A percentile compares a stretch with the other conserved stretches of the same genome.
Conservation (phyloP, 2,113 vertebrate genomes). For the Xyrauchen texanus region DNA sequence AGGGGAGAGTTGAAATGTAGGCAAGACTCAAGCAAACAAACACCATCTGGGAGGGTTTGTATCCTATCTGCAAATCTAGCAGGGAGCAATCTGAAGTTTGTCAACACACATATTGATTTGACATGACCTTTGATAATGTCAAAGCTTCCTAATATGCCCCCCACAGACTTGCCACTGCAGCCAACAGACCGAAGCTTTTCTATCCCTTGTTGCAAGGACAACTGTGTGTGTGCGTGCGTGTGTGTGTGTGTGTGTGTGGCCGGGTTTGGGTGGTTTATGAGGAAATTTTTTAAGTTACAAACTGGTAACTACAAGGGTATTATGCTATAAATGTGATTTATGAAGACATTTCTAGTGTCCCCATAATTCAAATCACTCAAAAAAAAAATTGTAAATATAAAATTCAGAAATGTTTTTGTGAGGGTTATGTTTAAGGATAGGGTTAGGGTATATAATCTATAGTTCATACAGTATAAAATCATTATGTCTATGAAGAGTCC, state of each 20-base stretch:
- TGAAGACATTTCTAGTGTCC: too few relatives aligned
- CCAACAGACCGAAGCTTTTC: neutral
- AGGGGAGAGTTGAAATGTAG: neutral
- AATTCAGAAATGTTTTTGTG: too few relatives aligned
- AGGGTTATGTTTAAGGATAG: too few relatives aligned
- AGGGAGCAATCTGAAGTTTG: slow-evolving; percentile 51
- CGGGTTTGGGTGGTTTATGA: neutral
- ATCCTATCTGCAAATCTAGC: slow-evolving; percentile 46
- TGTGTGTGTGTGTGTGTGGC: neutral
- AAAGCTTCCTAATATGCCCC: slow-evolving; percentile 39
- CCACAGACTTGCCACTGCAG: neutral
- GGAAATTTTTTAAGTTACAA: too few relatives aligned
- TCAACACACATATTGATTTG: slow-evolving; percentile 55
- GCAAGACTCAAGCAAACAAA: slow-evolving; percentile 35
- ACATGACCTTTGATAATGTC: slow-evolving; percentile 59
- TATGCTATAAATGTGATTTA: too few relatives aligned
- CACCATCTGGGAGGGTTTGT: slow-evolving; percentile 46
- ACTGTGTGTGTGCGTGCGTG: neutral
- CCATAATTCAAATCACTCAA: too few relatives aligned
- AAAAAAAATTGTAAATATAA: too few relatives aligned
- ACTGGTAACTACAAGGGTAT: too few relatives aligned
- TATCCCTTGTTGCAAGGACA: slow-evolving; percentile 17
- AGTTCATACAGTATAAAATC: too few relatives aligned
- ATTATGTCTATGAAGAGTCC: too few relatives aligned
- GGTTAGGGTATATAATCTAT: too few relatives aligned